Percentiles rank a stretch among this genome's conserved stretches.
Evolutionary conservation across 2,888 invertebrate genomes (phyloP).

Genomic region (Psylliodes chrysocephalus): DNA sequence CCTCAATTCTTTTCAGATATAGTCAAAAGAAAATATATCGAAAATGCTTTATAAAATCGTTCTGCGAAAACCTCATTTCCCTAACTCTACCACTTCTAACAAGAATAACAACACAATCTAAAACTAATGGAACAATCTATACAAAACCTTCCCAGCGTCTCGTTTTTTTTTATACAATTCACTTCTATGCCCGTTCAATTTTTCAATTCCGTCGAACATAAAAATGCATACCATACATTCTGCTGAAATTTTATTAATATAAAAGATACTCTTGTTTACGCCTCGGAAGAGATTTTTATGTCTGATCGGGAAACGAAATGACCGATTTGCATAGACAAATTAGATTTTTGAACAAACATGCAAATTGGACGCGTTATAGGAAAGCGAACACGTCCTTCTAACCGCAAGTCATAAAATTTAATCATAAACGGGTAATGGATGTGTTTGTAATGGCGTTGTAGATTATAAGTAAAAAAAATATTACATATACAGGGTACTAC

Average conservation of each 20-base stretch:
- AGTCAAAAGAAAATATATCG: too few relatives aligned
- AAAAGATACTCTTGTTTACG: conserved; percentile 11
- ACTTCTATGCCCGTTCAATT: background rate
- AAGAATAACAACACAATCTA: background rate
- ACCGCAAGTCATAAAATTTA: background rate
- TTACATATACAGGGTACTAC: too few relatives aligned
- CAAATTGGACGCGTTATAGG: background rate
- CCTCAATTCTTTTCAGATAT: too few relatives aligned
- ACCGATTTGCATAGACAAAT: conserved; percentile 17
- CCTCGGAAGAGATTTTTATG: background rate
- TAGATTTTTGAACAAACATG: conserved; percentile 13
- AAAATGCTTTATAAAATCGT: background rate
- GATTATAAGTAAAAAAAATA: too few relatives aligned
- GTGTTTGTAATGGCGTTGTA: too few relatives aligned
- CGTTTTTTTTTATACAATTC: background rate
- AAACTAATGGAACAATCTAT: background rate
- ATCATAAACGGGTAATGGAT: conserved; percentile 4
- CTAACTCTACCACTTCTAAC: background rate
- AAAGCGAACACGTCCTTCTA: background rate
- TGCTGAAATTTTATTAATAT: background rate
- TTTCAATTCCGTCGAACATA: conserved; percentile 2
- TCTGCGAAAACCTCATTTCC: background rate
- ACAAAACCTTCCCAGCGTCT: background rate
- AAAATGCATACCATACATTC: background rate
- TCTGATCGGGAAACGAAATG: conserved; percentile 1